Percentiles rank a stretch among this genome's conserved stretches.
Conservation (phyloP, 2,797 vertebrate species). For the Danio albolineatus region DNA sequence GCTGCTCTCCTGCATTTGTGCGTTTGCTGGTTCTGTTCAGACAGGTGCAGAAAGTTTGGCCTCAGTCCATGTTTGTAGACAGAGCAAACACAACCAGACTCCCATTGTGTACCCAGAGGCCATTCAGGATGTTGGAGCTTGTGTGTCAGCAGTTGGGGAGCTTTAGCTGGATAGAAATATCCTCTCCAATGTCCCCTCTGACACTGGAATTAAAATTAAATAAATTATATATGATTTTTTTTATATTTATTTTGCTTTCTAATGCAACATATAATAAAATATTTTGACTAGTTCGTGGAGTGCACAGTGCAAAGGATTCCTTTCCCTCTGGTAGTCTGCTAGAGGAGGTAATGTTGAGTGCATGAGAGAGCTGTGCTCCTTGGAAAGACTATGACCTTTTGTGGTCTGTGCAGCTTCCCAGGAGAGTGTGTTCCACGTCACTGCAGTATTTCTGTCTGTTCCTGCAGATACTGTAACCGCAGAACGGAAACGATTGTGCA, state of each 20-base stretch:
- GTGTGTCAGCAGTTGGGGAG: not conserved
- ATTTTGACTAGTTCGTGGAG: not conserved
- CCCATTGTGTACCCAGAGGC: conserved; percentile 45
- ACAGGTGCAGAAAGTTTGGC: conserved; percentile 22
- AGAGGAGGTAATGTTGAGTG: conserved; percentile 18
- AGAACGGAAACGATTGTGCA: conserved; percentile 20
- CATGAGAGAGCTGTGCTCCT: conserved; percentile 65
- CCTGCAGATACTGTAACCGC: conserved; percentile 26
- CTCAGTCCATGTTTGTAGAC: conserved; percentile 49
- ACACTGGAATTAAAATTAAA: not conserved
- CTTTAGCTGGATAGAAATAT: not conserved
- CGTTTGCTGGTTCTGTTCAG: not conserved
- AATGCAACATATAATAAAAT: not conserved
- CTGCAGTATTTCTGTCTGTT: conserved; percentile 67
- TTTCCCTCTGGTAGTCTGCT: not conserved
- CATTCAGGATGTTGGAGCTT: conserved; percentile 29
- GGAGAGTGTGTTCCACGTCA: conserved; percentile 66
- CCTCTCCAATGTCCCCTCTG: not conserved
- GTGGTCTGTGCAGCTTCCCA: conserved; percentile 43
- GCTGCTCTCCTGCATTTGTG: not conserved
- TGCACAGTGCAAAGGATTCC: not conserved
- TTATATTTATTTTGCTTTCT: not conserved
- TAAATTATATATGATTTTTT: not conserved
- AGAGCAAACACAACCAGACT: conserved; percentile 57
- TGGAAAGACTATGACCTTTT: conserved; percentile 62